Conservation (phyloP, 1,140 invertebrate species). For the Caenorhabditis tropicalis region DNA sequence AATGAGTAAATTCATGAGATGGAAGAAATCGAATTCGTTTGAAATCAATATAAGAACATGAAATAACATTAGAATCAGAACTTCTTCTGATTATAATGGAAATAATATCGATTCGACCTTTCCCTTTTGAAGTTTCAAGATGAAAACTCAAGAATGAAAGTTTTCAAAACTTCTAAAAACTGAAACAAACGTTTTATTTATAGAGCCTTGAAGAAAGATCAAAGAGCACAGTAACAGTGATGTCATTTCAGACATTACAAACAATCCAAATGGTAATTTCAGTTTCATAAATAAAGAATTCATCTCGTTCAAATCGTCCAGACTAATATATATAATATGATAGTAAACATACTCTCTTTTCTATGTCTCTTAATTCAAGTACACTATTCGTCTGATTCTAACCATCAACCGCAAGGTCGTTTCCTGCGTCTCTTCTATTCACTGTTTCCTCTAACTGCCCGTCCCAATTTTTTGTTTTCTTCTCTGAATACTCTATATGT, state of each 20-base stretch:
- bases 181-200: too few relatives aligned
- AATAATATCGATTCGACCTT: too few relatives aligned
- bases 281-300: background rate
- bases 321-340: background rate
- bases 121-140: too few relatives aligned
- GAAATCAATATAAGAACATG: too few relatives aligned
- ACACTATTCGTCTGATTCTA: background rate
- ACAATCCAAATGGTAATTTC: background rate
- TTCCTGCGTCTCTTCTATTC: background rate
- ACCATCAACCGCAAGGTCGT: background rate
- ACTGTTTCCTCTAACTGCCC: background rate
- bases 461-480: constrained; percentile 3
- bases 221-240: background rate
- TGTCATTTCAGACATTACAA: background rate
- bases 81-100: too few relatives aligned
- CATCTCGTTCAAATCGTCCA: background rate
- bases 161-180: too few relatives aligned
- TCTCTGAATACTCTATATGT: background rate
- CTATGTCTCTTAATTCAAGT: background rate
- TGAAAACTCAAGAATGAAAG: background rate
- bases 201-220: too few relatives aligned
- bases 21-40: too few relatives aligned
- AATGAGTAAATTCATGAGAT: too few relatives aligned
- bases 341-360: background rate
- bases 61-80: too few relatives aligned